Base-by-base conservation (phyloP, 37 sponge, comb jelly and placozoan genomes). In the Petrosia ficiformis region DNA sequence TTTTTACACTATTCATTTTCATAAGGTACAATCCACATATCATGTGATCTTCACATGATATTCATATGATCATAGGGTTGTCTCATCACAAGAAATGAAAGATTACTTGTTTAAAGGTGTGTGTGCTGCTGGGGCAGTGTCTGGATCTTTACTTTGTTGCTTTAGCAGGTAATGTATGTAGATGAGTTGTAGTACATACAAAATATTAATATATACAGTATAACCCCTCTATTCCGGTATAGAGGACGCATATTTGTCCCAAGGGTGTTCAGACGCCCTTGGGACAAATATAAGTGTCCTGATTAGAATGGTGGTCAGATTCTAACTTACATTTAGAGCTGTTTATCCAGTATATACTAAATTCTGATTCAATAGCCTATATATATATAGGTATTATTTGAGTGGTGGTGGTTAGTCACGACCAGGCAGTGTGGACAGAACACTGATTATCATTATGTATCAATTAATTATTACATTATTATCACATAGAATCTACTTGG, bases 81-180 rank as follows among this genome's bases (percentile, higher is more conserved):
- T 26, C 28, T 52, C 76, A 3, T 83, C 84, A 2, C 52, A 26
- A 41, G 84, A 75, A 29, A 10, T 57, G 37, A 33, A 31, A 29
- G 84, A 79, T 25, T 73, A 74, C 28, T 44, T 79, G 0, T 86
- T 69, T 67, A 86, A 86, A 65, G 30, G 2, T 0, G 5, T 86
- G 34, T 16, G 43, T 8, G 24, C 80, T 40, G 57, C 11, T 2
- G 52, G 35, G 19, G 80, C 75, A 14, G 37, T 73, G 19, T 16
- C 30, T 24, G 74, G 59, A 26, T 32, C 76, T 5, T 1, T 77
- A 6, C 24, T 32, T 31, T 32, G 42, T 28, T 72, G 43, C 37
- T 25, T 77, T 36, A 82, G 88, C 73, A 81, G 87, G 87, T 75
- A 70, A 30, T n/a, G n/a, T n/a, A n/a, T n/a, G n/a, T n/a, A n/a